phyloP scores from a whole-genome alignment of 2,113 vertebrate species.

The Clinocottus analis region DNA sequence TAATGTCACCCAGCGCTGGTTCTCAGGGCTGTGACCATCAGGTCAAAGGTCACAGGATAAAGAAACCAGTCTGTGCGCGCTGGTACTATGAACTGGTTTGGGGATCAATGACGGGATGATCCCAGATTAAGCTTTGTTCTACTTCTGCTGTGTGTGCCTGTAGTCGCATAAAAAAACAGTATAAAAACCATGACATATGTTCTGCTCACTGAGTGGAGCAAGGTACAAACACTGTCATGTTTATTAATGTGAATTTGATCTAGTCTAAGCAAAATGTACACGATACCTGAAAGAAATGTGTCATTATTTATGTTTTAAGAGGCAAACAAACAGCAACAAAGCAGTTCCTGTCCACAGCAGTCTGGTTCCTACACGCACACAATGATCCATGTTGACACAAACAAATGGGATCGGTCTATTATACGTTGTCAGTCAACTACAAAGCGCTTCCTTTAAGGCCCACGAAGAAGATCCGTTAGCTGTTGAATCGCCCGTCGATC shows the following conservation, averaged over 20 bases:
- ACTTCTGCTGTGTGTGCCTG: background rate
- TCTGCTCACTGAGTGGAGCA: too few relatives aligned
- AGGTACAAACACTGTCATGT: too few relatives aligned
- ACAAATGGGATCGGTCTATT: background rate
- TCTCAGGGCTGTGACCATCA: background rate
- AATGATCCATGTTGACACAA: background rate
- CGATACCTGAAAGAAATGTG: background rate
- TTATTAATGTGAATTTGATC: too few relatives aligned
- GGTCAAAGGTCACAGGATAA: slow-evolving; percentile 29
- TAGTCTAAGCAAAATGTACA: background rate
- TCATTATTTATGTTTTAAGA: background rate
- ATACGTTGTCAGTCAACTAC: background rate
- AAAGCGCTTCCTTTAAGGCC: background rate
- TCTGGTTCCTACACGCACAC: background rate
- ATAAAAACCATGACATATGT: too few relatives aligned
- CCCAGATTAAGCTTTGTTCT: slow-evolving; percentile 32
- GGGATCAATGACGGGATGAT: slow-evolving; percentile 47
- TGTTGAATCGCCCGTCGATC: background rate
- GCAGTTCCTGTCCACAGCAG: too few relatives aligned
- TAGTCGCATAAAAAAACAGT: background rate
- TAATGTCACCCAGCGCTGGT: background rate
- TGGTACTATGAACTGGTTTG: slow-evolving; percentile 8
- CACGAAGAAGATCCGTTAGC: background rate
- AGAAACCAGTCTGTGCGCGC: slow-evolving; percentile 19
- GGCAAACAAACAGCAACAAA: background rate